Evolutionary conservation across 1,140 invertebrate species (phyloP).

Genomic region (Teleopsis dalmanni): DNA sequence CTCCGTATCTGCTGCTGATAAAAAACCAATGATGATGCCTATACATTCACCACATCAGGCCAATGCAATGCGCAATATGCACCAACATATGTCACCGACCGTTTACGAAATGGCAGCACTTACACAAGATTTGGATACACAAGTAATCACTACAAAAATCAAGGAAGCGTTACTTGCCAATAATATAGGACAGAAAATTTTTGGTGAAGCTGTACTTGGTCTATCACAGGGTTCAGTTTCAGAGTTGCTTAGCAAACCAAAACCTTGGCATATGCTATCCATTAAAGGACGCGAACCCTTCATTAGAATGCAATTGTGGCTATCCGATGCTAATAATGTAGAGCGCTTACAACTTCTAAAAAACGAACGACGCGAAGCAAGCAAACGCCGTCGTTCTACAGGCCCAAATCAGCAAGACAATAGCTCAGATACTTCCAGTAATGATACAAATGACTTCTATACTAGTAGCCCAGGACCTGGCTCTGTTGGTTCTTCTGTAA

Average conservation of each 20-base stretch:
- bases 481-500: constrained; percentile 41
- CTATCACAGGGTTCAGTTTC: constrained; percentile 95
- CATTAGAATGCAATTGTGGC: constrained; percentile 96
- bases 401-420: constrained; percentile 72
- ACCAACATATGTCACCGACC: constrained; percentile 74
- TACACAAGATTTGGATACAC: constrained; percentile 92
- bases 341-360: constrained; percentile 79
- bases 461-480: constrained; percentile 71
- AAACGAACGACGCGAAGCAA: constrained; percentile 82
- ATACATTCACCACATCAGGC: constrained; percentile 46
- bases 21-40: constrained; percentile 48
- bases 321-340: constrained; percentile 89
- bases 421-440: constrained; percentile 76
- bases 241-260: constrained; percentile 93
- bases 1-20: constrained; percentile 44
- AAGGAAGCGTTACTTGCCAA: constrained; percentile 94
- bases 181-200: constrained; percentile 97
- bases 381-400: constrained; percentile 73
- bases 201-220: constrained; percentile 92
- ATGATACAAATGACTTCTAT: constrained; percentile 83
- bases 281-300: constrained; percentile 97
- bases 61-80: constrained; percentile 56
- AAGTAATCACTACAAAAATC: constrained; percentile 92
- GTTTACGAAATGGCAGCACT: constrained; percentile 95
- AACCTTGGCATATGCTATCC: constrained; percentile 98